phyloP scores from a whole-genome alignment of 1,140 invertebrate species.

The Probaryconus sp. region DNA sequence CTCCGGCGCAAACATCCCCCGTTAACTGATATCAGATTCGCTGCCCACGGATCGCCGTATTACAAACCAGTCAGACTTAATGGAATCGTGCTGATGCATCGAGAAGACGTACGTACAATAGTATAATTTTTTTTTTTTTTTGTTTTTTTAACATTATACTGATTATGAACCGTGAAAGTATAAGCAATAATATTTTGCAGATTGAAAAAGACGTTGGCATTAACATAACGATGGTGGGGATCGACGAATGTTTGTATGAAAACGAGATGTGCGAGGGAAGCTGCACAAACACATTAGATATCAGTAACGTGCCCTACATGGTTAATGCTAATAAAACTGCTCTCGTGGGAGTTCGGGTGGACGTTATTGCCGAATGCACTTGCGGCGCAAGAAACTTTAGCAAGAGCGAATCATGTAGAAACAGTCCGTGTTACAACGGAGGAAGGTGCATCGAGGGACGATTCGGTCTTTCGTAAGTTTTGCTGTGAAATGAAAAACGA shows the following conservation, averaged over 20 bases:
- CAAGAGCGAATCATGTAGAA: conserved; percentile 91
- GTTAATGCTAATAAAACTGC: conserved; percentile 98
- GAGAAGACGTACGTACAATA: conserved; percentile 82
- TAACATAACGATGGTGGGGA: conserved; percentile 98
- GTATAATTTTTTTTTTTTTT: not conserved
- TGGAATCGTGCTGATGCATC: conserved; percentile 95
- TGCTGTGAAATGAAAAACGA: not conserved
- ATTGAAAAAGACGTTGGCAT: conserved; percentile 96
- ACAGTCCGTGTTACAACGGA: conserved; percentile 95
- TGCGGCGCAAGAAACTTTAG: conserved; percentile 94
- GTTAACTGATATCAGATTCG: conserved; percentile 94
- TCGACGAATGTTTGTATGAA: conserved; percentile 97
- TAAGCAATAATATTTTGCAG: conserved; percentile 70
- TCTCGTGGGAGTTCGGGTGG: conserved; percentile 93
- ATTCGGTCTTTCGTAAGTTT: conserved; percentile 86
- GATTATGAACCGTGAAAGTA: not conserved
- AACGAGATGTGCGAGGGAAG: conserved; percentile 97
- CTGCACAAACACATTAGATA: conserved; percentile 94
- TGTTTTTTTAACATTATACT: too few species aligned
- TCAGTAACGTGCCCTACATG: conserved; percentile 93
- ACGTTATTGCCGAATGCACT: conserved; percentile 93
- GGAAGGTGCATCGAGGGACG: conserved; percentile 94
- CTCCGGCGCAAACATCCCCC: conserved; percentile 90
- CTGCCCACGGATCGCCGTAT: conserved; percentile 96
- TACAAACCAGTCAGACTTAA: conserved; percentile 96